phyloP scores from a whole-genome alignment of 2,113 vertebrate genomes.

The Ascaphus truei region DNA sequence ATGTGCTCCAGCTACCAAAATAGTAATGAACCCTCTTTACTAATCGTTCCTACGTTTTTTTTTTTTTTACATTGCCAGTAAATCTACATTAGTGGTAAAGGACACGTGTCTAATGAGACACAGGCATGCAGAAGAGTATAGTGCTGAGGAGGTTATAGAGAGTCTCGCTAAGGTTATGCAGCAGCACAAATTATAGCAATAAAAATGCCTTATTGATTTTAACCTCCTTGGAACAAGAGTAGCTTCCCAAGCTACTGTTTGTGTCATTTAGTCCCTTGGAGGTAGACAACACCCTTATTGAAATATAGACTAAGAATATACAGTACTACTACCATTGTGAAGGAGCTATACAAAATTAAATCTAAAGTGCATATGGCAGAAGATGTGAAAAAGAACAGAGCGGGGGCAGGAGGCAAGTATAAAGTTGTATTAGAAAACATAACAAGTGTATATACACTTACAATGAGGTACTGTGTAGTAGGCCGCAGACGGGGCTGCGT shows the following conservation, averaged over 20 bases:
- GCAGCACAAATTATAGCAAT: conserved; percentile 32
- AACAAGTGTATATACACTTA: too few species aligned
- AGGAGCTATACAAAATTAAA: background rate
- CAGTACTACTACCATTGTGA: background rate
- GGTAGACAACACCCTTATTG: conserved; percentile 13
- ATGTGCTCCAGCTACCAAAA: background rate
- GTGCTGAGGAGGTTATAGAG: conserved; percentile 25
- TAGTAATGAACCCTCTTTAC: conserved; percentile 24
- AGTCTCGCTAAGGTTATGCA: conserved; percentile 25
- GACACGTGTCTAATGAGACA: conserved; percentile 26
- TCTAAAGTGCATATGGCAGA: background rate
- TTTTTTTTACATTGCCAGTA: conserved; percentile 28
- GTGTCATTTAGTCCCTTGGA: conserved; percentile 7
- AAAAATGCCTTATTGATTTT: conserved; percentile 30
- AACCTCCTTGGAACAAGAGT: conserved; percentile 22
- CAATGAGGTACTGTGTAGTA: too few species aligned
- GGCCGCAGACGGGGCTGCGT: too few species aligned
- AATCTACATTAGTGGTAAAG: conserved; percentile 28
- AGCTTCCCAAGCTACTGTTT: conserved; percentile 9
- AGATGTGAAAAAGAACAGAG: too few species aligned
- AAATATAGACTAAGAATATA: conserved; percentile 14
- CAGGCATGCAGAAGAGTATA: conserved; percentile 25
- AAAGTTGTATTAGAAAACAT: too few species aligned
- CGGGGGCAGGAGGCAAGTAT: too few species aligned
- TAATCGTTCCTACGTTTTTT: conserved; percentile 24